A percentile compares a stretch with the other conserved stretches of the same genome.
phyloP scores from a whole-genome alignment of 2,113 vertebrate species.

The Silurus meridionalis region DNA sequence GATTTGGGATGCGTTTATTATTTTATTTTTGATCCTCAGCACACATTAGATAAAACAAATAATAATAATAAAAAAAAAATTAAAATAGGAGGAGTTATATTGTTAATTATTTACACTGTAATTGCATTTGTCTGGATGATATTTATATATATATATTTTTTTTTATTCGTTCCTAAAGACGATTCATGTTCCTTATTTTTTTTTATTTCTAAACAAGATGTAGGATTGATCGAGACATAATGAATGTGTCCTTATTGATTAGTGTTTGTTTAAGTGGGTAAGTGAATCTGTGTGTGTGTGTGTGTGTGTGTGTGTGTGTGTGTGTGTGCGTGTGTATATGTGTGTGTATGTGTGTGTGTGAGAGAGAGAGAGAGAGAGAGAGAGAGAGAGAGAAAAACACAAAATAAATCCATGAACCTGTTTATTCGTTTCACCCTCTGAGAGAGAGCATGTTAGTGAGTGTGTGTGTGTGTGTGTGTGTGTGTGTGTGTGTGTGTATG shows the following conservation, averaged over 20 bases:
- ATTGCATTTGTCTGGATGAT: neutral
- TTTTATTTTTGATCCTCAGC: neutral
- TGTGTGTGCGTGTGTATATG: neutral
- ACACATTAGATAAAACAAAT: neutral
- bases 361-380: neutral
- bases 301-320: slow-evolving; percentile 1
- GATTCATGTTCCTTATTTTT: neutral
- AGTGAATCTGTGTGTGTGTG: slow-evolving; percentile 14
- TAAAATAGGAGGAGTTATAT: neutral
- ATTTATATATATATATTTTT: too few relatives aligned
- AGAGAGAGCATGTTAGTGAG: neutral
- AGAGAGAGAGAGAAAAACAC: slow-evolving; percentile 1
- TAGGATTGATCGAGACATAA: slow-evolving; percentile 9
- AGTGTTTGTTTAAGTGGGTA: slow-evolving; percentile 13
- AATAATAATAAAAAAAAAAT: too few relatives aligned
- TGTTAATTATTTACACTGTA: neutral
- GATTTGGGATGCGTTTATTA: neutral
- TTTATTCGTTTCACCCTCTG: slow-evolving; percentile 13
- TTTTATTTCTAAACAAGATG: neutral
- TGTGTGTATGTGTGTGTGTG: neutral
- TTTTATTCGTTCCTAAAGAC: neutral
- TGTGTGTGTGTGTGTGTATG: slow-evolving; percentile 22
- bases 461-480: slow-evolving; percentile 20
- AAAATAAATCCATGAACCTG: slow-evolving; percentile 18
- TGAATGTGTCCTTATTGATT: neutral